A percentile compares a stretch with the other conserved stretches of the same genome.
phyloP scores from a whole-genome alignment of 1,140 invertebrate genomes.

The Stratiolaelaps scimitus region DNA sequence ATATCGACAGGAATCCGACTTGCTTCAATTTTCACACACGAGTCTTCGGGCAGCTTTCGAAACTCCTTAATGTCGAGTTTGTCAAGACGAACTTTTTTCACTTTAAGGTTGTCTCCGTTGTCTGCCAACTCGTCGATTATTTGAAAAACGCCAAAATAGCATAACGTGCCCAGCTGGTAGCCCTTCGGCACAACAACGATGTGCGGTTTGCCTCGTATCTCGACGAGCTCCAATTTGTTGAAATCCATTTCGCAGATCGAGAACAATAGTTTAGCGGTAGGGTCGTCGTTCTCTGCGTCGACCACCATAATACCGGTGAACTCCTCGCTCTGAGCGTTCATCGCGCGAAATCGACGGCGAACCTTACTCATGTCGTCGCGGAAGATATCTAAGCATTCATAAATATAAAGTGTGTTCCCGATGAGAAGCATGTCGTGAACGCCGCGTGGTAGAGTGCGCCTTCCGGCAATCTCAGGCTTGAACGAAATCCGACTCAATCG shows the following conservation, averaged over 20 bases:
- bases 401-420: conserved; percentile 4
- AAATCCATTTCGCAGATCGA: conserved; percentile 26
- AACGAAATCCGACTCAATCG: conserved; percentile 11
- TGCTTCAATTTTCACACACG: conserved; percentile 10
- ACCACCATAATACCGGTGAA: conserved; percentile 23
- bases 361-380: neutral
- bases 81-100: conserved; percentile 19
- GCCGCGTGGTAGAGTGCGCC: conserved; percentile 1
- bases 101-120: conserved; percentile 17
- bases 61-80: conserved; percentile 22
- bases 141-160: conserved; percentile 20
- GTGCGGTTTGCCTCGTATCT: conserved; percentile 20
- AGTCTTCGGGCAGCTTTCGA: conserved; percentile 15
- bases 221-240: conserved; percentile 10
- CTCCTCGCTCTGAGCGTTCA: neutral
- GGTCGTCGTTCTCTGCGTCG: conserved; percentile 18
- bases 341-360: neutral
- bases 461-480: neutral
- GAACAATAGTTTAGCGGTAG: conserved; percentile 13
- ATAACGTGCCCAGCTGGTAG: conserved; percentile 7
- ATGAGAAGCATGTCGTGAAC: conserved; percentile 25
- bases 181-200: neutral
- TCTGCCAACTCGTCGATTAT: conserved; percentile 2
- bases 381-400: conserved; percentile 9
- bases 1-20: neutral